Conservation (phyloP, 1,140 invertebrate species). For the Anastrepha obliqua region DNA sequence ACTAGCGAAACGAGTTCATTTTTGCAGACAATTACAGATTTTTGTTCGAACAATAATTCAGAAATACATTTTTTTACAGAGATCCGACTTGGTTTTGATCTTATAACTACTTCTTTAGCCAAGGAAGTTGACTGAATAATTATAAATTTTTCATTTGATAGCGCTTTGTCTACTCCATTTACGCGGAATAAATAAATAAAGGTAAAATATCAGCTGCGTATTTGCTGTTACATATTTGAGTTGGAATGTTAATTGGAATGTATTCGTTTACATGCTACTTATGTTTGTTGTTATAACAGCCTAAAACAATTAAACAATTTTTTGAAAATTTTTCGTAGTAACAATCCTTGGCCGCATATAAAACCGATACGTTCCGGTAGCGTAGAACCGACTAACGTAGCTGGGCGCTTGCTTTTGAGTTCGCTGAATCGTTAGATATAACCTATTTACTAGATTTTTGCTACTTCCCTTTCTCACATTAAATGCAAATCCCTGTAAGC, state of each 20-base stretch:
- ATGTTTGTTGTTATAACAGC: neutral
- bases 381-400: neutral
- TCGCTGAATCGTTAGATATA: neutral
- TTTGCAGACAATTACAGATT: neutral
- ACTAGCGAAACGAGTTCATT: neutral
- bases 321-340: neutral
- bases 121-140: neutral
- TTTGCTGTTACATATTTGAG: neutral
- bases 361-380: neutral
- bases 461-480: neutral
- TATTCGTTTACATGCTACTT: neutral
- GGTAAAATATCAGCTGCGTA: neutral
- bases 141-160: too few relatives aligned
- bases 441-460: conserved; percentile 26
- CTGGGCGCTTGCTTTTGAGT: neutral
- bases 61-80: conserved; percentile 1
- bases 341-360: neutral
- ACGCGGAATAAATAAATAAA: too few relatives aligned
- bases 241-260: conserved; percentile 30
- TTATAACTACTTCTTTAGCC: neutral
- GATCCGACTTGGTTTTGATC: neutral
- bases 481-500: neutral
- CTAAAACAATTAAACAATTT: neutral
- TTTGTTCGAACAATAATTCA: conserved; percentile 5
- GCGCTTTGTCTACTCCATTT: too few relatives aligned